Percentiles rank a stretch among this genome's conserved stretches.
These are phyloP conservation scores for Pitta sordida DNA, from an alignment of 2,113 vertebrate species.

Conservation along the genomic window DNA sequence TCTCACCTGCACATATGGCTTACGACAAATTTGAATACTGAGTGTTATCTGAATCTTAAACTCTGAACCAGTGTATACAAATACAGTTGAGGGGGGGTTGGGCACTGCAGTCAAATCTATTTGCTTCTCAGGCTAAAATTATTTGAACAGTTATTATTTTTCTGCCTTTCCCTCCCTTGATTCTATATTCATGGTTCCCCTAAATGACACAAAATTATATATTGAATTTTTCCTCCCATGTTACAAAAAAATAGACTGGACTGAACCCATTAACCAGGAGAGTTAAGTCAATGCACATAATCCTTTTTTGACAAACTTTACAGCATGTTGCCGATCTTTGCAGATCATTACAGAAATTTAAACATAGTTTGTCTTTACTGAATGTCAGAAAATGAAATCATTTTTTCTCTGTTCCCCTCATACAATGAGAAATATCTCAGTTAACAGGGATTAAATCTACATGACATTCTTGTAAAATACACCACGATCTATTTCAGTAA, in stretches of 20 bases:
- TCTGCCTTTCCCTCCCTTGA: not conserved
- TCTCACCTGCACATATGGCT: conserved; percentile 65
- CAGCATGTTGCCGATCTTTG: not conserved
- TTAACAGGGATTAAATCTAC: not conserved
- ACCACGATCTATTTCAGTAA: conserved; percentile 10
- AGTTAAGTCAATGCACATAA: not conserved
- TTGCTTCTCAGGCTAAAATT: conserved; percentile 46
- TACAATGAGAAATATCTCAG: not conserved
- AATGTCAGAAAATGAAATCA: not conserved
- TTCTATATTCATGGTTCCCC: not conserved
- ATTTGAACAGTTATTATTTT: conserved; percentile 32
- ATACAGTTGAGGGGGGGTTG: conserved; percentile 39
- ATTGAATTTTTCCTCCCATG: not conserved
- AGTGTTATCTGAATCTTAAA: conserved; percentile 67
- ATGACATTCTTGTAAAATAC: not conserved
- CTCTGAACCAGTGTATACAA: conserved; percentile 61
- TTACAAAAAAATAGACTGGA: not conserved
- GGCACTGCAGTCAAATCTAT: conserved; percentile 27
- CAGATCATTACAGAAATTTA: conserved; percentile 7
- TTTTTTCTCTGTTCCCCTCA: not conserved
- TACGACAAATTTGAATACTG: conserved; percentile 60
- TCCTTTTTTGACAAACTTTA: not conserved
- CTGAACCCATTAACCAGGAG: not conserved
- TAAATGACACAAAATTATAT: conserved; percentile 36
- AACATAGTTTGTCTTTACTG: conserved; percentile 22